Percentiles rank a stretch among this genome's conserved stretches.
Conservation (phyloP, 2,113 vertebrate genomes). For the Plectropomus leopardus region DNA sequence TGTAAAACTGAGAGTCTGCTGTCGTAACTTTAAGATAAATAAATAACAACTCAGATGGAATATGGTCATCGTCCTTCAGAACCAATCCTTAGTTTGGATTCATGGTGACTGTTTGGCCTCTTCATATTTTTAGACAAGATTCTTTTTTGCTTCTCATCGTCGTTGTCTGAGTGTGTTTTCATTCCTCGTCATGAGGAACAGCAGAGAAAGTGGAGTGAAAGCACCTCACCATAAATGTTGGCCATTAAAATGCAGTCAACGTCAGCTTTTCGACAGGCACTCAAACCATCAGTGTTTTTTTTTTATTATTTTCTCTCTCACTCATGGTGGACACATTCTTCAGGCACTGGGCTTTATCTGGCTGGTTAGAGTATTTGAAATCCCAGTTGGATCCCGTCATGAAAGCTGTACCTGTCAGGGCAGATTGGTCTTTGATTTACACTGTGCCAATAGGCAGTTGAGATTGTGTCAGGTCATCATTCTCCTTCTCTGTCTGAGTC, state of each 20-base stretch:
- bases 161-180: constrained; percentile 33
- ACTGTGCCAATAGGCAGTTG: constrained; percentile 65
- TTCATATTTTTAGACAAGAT: constrained; percentile 40
- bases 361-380: constrained; percentile 82
- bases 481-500: constrained; percentile 74
- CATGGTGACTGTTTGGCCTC: constrained; percentile 36
- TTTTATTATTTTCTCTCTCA: constrained; percentile 47
- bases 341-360: constrained; percentile 76
- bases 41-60: constrained; percentile 12
- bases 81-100: neutral
- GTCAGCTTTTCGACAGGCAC: constrained; percentile 74
- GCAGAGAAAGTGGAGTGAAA: constrained; percentile 42
- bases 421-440: constrained; percentile 84
- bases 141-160: constrained; percentile 44
- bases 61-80: constrained; percentile 24
- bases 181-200: constrained; percentile 18
- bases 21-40: constrained; percentile 23
- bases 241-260: constrained; percentile 82
- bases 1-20: constrained; percentile 10
- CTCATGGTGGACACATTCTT: constrained; percentile 72
- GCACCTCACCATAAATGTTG: constrained; percentile 53
- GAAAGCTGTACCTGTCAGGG: constrained; percentile 81
- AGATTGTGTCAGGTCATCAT: constrained; percentile 81
- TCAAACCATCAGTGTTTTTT: constrained; percentile 67
- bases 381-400: constrained; percentile 78